These are phyloP conservation scores for Decapterus maruadsi DNA, from an alignment of 2,797 vertebrate species.

Conservation along the genomic window DNA sequence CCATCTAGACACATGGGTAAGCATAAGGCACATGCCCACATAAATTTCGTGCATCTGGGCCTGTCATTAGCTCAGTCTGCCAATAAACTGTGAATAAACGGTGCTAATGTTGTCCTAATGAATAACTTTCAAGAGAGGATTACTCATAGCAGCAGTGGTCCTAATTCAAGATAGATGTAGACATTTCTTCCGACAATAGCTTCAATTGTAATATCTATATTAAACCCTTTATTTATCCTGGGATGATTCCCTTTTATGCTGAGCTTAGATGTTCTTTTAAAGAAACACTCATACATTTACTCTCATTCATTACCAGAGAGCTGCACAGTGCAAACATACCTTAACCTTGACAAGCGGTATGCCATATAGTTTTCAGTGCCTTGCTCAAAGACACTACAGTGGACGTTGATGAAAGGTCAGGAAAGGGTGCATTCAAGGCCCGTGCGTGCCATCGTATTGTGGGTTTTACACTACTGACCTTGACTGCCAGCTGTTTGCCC, in stretches of 20 bases:
- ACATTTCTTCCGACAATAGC: slow-evolving; percentile 18
- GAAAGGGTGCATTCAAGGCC: slow-evolving; percentile 5
- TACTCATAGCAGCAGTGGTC: slow-evolving; percentile 48
- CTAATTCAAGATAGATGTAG: slow-evolving; percentile 44
- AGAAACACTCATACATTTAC: slow-evolving; percentile 29
- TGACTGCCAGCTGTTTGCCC: slow-evolving; percentile 61
- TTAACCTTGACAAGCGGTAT: slow-evolving; percentile 10
- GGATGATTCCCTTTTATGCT: slow-evolving; percentile 47
- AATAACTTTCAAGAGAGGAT: slow-evolving; percentile 60
- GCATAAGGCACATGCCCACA: slow-evolving; percentile 55
- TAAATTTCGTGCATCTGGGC: slow-evolving; percentile 63
- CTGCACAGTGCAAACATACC: slow-evolving; percentile 7
- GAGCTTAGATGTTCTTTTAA: slow-evolving; percentile 40
- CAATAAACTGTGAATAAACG: slow-evolving; percentile 72
- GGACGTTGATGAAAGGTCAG: slow-evolving; percentile 12
- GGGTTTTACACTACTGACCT: slow-evolving; percentile 56
- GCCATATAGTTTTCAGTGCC: slow-evolving; percentile 18
- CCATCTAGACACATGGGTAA: slow-evolving; percentile 38
- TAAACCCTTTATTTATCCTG: slow-evolving; percentile 55
- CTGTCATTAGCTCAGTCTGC: slow-evolving; percentile 63
- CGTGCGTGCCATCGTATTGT: background rate
- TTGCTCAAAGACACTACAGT: slow-evolving; percentile 41
- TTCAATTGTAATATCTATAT: slow-evolving; percentile 56
- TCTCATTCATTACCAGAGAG: slow-evolving; percentile 10
- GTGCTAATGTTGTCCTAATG: slow-evolving; percentile 67